Percentiles rank a stretch among this genome's conserved stretches.
phyloP scores from a whole-genome alignment of 2,888 invertebrate species.

The Sceliomorpha sp. region DNA sequence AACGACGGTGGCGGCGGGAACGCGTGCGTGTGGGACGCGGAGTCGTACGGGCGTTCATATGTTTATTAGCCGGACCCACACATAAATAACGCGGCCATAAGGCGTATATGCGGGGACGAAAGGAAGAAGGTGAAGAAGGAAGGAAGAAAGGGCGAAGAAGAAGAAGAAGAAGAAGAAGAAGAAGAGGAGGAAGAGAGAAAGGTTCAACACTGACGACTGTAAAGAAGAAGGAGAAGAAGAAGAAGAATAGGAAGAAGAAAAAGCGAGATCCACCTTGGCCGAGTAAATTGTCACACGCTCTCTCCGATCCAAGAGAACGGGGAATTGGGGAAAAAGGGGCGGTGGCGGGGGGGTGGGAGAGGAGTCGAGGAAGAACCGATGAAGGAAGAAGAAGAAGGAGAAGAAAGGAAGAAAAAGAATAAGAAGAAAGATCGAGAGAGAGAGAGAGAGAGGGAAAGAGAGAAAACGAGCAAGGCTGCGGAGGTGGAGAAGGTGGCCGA shows the following conservation, averaged over 20 bases:
- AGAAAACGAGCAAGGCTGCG: constrained; percentile 43
- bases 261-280: constrained; percentile 73
- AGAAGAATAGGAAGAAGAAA: constrained; percentile 41
- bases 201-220: too few species aligned
- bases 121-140: constrained; percentile 64
- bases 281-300: constrained; percentile 80
- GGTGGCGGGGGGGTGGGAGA: constrained; percentile 21
- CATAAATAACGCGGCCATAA: constrained; percentile 80
- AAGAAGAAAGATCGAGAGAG: constrained; percentile 35
- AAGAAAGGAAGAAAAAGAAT: constrained; percentile 54
- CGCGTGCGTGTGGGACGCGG: constrained; percentile 69
- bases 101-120: constrained; percentile 67
- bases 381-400: constrained; percentile 31
- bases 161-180: constrained; percentile 27
- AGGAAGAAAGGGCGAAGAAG: constrained; percentile 61
- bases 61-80: constrained; percentile 79
- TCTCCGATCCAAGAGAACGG: constrained; percentile 69
- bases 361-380: constrained; percentile 50
- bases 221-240: constrained; percentile 41
- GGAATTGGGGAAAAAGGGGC: constrained; percentile 67
- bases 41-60: constrained; percentile 77
- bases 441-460: constrained; percentile 20
- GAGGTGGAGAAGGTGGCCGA: constrained; percentile 62
- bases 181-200: constrained; percentile 6
- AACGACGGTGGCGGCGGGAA: too few species aligned